Base-by-base conservation (phyloP, 92 coral and sea anemone species). In the Paramuricea clavata region DNA sequence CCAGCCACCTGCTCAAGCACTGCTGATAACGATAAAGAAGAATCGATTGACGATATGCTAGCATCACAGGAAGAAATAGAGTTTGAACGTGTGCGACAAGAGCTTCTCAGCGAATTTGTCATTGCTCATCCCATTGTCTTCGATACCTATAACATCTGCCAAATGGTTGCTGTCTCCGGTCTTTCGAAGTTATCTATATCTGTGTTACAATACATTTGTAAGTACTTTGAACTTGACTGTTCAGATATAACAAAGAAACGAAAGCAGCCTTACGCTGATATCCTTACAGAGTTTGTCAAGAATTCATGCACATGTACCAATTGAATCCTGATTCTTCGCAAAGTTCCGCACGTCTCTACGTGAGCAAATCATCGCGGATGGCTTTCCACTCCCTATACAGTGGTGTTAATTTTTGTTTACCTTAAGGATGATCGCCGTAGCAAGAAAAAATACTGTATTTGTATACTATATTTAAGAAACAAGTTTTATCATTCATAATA, bases 151-250 rank as follows among this genome's bases (percentile, higher is more conserved):
- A 86, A 89, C 69, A 89, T 89, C 47, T 78, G 82, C 54, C 86
- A 89, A 65, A 76, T 69, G 76, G 54, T 85, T 23, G 56, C 82
- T 19, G 73, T 67, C 49, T 64, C 85, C 6, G 85, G 77, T 85
- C 83, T 89, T 26, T 62, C 89, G 22, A 85, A 78, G 87, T 85
- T 89, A 34, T 71, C 90, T 25, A 72, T 89, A 69, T 27, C 82
- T n/a, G 78, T 86, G 93, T 80, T 90, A 70, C 87, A 86, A 35
- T 90, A 90, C 74, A 85, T 89, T 74, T 89, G 92, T 60, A 78
- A 85, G 82, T 83, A 88, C 76, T 76, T 54, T 76, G 89, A 89
- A 13, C 83, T 89, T 54, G 91, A 89, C 85, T 85, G 61, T 31
- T 85, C 87, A 25, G 28, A 23, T 44, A 80, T 86, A 22, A 80